These are phyloP conservation scores for Lysandra coridon DNA, from an alignment of 2,888 invertebrate species.

Conservation along the genomic window DNA sequence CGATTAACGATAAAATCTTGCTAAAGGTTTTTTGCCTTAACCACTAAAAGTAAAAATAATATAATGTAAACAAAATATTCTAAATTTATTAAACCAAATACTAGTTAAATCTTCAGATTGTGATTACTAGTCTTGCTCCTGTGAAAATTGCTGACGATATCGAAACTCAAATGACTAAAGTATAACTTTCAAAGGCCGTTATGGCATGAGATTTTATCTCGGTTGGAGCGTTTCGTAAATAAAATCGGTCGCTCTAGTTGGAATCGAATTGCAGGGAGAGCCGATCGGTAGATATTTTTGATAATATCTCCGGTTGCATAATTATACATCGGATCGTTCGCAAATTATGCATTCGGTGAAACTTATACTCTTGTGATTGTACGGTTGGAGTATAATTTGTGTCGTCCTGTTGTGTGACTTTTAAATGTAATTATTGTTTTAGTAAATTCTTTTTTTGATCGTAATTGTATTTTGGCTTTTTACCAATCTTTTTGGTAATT, in stretches of 20 bases:
- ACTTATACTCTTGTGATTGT: constrained; percentile 42
- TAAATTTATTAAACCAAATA: too few relatives aligned
- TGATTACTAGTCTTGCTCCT: neutral
- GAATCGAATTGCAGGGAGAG: constrained; percentile 62
- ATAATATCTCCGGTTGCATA: constrained; percentile 68
- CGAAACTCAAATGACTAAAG: neutral
- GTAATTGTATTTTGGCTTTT: neutral
- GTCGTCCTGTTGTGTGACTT: neutral
- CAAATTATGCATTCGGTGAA: constrained; percentile 59
- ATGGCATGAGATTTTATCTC: constrained; percentile 69
- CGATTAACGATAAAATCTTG: too few relatives aligned
- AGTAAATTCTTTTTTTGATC: neutral
- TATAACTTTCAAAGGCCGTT: constrained; percentile 45
- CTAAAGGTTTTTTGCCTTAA: too few relatives aligned
- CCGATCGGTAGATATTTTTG: constrained; percentile 51
- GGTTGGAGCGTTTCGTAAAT: constrained; percentile 75
- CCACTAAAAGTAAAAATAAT: too few relatives aligned
- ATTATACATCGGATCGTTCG: constrained; percentile 57
- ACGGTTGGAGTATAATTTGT: constrained; percentile 21
- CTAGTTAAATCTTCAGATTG: neutral
- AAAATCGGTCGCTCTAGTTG: constrained; percentile 74
- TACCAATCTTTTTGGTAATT: neutral
- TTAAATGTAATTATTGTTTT: neutral
- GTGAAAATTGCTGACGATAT: neutral
- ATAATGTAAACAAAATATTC: too few relatives aligned